Conservation (phyloP, 2,888 invertebrate species). For the Hydrotaea diabolus region DNA sequence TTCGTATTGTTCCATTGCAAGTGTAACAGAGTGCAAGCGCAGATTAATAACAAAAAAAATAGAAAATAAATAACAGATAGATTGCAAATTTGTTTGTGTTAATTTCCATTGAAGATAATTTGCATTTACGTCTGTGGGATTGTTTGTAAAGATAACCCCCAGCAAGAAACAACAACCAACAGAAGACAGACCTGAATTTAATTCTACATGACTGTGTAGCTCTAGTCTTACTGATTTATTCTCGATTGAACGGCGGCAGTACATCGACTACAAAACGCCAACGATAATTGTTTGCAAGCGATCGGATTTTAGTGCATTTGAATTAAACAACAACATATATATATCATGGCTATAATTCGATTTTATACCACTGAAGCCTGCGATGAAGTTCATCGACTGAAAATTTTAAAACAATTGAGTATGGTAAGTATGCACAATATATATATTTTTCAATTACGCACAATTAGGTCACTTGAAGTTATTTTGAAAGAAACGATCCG, state of each 20-base stretch:
- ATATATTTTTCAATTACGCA: too few relatives aligned
- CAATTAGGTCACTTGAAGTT: too few relatives aligned
- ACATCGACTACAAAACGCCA: slow-evolving; percentile 3
- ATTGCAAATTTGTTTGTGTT: slow-evolving; percentile 8
- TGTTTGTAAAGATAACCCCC: slow-evolving; percentile 62
- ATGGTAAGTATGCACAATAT: slow-evolving; percentile 71
- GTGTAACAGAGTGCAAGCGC: slow-evolving; percentile 34
- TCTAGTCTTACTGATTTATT: slow-evolving; percentile 48
- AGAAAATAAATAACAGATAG: neutral
- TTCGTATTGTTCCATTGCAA: slow-evolving; percentile 42
- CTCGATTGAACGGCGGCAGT: neutral
- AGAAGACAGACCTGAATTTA: slow-evolving; percentile 26
- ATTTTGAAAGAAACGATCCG: too few relatives aligned
- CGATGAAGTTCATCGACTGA: slow-evolving; percentile 82
- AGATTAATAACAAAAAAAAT: slow-evolving; percentile 35
- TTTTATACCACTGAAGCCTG: slow-evolving; percentile 72
- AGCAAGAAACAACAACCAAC: slow-evolving; percentile 52
- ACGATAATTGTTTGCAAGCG: slow-evolving; percentile 35
- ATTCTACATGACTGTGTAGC: slow-evolving; percentile 20
- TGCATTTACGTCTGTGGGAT: slow-evolving; percentile 40
- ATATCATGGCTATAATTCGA: slow-evolving; percentile 73
- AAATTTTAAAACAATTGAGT: slow-evolving; percentile 83
- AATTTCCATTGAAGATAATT: neutral
- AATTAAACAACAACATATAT: too few relatives aligned
- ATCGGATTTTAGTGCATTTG: slow-evolving; percentile 24